Conservation (phyloP, 2,888 invertebrate species). For the Baccha elongata region DNA sequence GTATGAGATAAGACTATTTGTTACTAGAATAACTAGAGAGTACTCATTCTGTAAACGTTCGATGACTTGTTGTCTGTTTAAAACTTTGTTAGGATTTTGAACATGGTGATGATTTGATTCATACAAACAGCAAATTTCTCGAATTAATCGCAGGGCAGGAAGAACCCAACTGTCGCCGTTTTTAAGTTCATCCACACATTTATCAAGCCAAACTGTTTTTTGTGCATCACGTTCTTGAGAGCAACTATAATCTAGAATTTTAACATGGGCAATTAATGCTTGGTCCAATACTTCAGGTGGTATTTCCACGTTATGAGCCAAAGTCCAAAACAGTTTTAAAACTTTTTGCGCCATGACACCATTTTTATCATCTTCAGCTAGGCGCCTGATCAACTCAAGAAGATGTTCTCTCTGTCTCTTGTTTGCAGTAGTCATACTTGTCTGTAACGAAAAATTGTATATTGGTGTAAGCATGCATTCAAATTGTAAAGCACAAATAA, state of each 20-base stretch:
- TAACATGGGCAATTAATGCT: slow-evolving; percentile 96
- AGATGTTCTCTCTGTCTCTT: slow-evolving; percentile 98
- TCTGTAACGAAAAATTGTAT: slow-evolving; percentile 80
- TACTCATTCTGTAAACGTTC: slow-evolving; percentile 95
- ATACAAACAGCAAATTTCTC: slow-evolving; percentile 97
- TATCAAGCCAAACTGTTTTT: slow-evolving; percentile 97
- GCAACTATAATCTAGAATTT: slow-evolving; percentile 98
- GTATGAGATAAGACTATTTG: slow-evolving; percentile 94
- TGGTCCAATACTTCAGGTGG: slow-evolving; percentile 99
- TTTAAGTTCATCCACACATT: slow-evolving; percentile 97
- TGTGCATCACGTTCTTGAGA: slow-evolving; percentile 98
- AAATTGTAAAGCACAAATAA: background rate
- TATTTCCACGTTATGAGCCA: slow-evolving; percentile 97
- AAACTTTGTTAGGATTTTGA: slow-evolving; percentile 81
- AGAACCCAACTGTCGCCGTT: slow-evolving; percentile 95
- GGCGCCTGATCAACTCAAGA: slow-evolving; percentile 94
- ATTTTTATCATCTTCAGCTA: slow-evolving; percentile 99
- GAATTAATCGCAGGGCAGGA: slow-evolving; percentile 96
- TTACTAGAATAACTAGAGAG: slow-evolving; percentile 95
- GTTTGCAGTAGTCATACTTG: slow-evolving; percentile 97
- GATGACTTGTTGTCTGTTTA: slow-evolving; percentile 89
- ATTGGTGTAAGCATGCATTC: background rate
- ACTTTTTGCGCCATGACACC: slow-evolving; percentile 99
- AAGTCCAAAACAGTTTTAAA: slow-evolving; percentile 96
- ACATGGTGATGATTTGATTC: slow-evolving; percentile 85